Base-by-base conservation (phyloP, 2,888 invertebrate genomes). In the Noctua janthe region DNA sequence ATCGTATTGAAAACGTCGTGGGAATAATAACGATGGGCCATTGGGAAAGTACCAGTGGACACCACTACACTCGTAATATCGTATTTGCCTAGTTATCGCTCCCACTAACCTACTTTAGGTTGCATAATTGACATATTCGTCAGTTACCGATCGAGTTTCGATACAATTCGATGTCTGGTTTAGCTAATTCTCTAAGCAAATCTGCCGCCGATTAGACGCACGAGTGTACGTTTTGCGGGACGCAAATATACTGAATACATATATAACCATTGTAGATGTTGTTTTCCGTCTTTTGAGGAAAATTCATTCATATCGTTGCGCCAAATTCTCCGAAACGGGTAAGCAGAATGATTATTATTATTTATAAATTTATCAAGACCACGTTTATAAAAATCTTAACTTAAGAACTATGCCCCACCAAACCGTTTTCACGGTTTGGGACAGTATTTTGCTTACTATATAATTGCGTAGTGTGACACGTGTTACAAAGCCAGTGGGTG, bases 1-100 rank as follows among this genome's bases (percentile, higher is more conserved):
- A 95, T 94, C 96, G 96, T 95, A 96, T 95, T 93, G 95, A 94
- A 94, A 94, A 97, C 97, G 96, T 91, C 92, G 92, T 90, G 94
- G 89, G 97, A 96, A 97, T 97, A 97, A 95, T 94, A 97, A 96
- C 94, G 93, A 92, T 93, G 93, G 93, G 92, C 90, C 92, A 92
- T 93, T 94, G 93, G 91, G 96, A 96, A 96, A 96, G 96, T 94
- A 93, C 89, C 90, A 85, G 83, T 85, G 89, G 78, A 84, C 83
- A 80, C 72, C 74, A 83, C 82, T 80, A 81, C 83, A 90, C 87
- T 91, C 80, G 90, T 88, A 91, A 91, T 91, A 90, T 90, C 85
- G 88, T 87, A 91, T 91, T 92, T 91, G 88, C 89, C 91, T 91
- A 92, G 89, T 90, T 92, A 88, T 81, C 77, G 85, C 81, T 78